Base-by-base conservation (phyloP, 2,888 invertebrate genomes). In the Trichacis sp. region DNA sequence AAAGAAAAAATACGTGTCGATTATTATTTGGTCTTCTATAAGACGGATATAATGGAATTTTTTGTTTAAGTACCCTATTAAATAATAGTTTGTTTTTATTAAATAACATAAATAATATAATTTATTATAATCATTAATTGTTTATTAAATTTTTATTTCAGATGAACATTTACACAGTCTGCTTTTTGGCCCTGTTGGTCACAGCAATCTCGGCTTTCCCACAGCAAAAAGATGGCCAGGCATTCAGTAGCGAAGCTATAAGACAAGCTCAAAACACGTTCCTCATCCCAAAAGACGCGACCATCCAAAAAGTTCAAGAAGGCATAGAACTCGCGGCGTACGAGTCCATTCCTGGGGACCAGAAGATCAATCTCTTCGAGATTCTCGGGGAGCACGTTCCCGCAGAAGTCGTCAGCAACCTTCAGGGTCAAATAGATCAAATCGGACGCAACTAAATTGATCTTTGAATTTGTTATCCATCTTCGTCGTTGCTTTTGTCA, bases 361-460 rank as follows among this genome's bases (percentile, higher is more conserved):
- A 94, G 85, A 89, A 90, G 78, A 92, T 95, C 84, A 92, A 94
- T 85, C 87, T 94, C n/a, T 91, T 89, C 82, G 92, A 93, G 83
- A 93, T 94, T 76, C 88, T 95, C 58, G 94, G 94, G 6, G 93
- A 93, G 81, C 93, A 93, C 83, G 91, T 95, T 65, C 95, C 95
- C 6, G 90, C 91, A 45, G 95, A 95, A 86, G 95, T 95, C 36
- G 93, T 95, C 82, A 93, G 91, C 87, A 95, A 95, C 85, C 88
- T 95, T 65, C 94, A 95, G 83, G 86, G 90, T 54, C 94, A 94
- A 85, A 91, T 95, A 76, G 94, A 95, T 84, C 91, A 92, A 85
- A 91, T 95, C 76, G 94, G 94, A 73, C 88, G 87, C 73, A 88
- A 89, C 78, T 89, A 86, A 85, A 42, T 33, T 36, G 19, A 11